These are phyloP conservation scores for Megaleporinus macrocephalus DNA, from an alignment of 2,113 vertebrate genomes.

Conservation along the genomic window DNA sequence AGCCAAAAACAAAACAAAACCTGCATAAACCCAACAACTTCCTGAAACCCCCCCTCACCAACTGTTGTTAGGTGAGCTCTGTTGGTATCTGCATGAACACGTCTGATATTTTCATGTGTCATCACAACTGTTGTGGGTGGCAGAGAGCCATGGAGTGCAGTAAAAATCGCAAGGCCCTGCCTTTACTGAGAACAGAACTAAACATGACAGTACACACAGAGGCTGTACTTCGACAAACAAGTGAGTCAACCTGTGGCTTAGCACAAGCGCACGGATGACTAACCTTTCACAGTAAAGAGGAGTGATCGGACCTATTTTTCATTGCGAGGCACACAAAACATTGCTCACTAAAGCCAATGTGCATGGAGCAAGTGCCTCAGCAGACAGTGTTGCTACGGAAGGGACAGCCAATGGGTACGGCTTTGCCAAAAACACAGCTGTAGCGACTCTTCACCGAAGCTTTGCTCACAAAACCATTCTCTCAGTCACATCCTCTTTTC, in stretches of 20 bases:
- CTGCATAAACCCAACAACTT: neutral
- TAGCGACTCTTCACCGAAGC: constrained; percentile 18
- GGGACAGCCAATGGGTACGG: neutral
- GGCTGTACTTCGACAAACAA: constrained; percentile 72
- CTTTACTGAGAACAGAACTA: constrained; percentile 48
- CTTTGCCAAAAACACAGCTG: constrained; percentile 39
- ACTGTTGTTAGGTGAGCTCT: constrained; percentile 19
- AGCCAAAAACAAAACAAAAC: too few relatives aligned
- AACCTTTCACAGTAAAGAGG: constrained; percentile 54
- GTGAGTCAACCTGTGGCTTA: constrained; percentile 77
- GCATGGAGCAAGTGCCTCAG: constrained; percentile 5
- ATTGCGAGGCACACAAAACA: neutral
- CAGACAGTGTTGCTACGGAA: neutral
- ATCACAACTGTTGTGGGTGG: constrained; percentile 42
- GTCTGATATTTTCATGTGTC: constrained; percentile 46
- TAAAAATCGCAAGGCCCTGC: constrained; percentile 20
- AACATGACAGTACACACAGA: constrained; percentile 47
- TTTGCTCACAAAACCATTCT: constrained; percentile 21
- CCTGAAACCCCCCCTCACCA: neutral
- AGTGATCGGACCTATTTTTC: constrained; percentile 25
- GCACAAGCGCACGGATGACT: constrained; percentile 74
- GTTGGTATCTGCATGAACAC: constrained; percentile 41
- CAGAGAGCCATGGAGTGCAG: constrained; percentile 16
- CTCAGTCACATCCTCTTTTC: constrained; percentile 74
- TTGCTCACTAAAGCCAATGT: neutral